A percentile compares a stretch with the other conserved stretches of the same genome.
Conservation (phyloP, 53 echinoderm and acorn worm species). For the Antedon mediterranea region DNA sequence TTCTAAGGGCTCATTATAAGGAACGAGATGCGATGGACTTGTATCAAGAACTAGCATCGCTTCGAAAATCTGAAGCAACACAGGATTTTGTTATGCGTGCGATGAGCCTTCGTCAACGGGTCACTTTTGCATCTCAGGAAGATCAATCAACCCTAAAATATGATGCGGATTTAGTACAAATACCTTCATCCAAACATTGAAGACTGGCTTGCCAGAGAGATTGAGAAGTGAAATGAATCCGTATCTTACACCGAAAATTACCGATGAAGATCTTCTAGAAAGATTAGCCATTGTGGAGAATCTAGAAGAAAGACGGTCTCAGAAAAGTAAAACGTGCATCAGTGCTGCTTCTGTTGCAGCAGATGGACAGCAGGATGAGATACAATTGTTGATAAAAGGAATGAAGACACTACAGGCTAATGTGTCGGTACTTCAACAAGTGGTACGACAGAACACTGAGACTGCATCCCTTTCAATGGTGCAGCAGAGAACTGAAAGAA, state of each 20-base stretch:
- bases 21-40: conserved; percentile 38
- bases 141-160: conserved; percentile 8
- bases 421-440: conserved; percentile 2
- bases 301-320: conserved; percentile 3
- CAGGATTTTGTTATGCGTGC: conserved; percentile 35
- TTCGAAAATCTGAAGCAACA: conserved; percentile 21
- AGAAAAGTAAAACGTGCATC: background rate
- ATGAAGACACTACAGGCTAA: conserved; percentile 1
- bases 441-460: too few species aligned
- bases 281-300: background rate
- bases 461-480: too few species aligned
- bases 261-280: conserved; percentile 10
- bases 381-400: background rate
- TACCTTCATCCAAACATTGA: conserved; percentile 35
- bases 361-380: background rate
- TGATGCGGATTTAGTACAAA: conserved; percentile 6
- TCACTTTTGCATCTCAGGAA: conserved; percentile 18
- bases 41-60: conserved; percentile 29
- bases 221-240: conserved; percentile 16
- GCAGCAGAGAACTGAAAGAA: background rate
- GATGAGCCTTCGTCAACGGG: conserved; percentile 46
- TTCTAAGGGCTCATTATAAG: conserved; percentile 26
- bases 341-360: background rate
- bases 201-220: conserved; percentile 28
- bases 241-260: background rate